Percentiles rank a stretch among this genome's conserved stretches.
Evolutionary conservation across 2,888 invertebrate species (phyloP).

Genomic region (Tillus elongatus): DNA sequence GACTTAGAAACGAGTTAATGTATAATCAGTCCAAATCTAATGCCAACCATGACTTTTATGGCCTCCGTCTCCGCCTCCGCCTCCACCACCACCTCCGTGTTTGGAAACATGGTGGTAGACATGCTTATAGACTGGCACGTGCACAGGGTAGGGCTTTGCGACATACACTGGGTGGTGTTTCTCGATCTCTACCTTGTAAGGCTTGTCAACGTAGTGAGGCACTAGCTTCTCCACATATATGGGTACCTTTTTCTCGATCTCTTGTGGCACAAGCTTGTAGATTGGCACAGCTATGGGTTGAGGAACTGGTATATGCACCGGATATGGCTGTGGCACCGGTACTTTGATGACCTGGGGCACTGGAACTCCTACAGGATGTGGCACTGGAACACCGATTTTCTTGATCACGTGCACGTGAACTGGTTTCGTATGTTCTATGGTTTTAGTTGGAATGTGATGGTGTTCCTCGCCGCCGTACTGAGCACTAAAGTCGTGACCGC

Average conservation of each 20-base stretch:
- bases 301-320: conserved; percentile 61
- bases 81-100: conserved; percentile 25
- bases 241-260: conserved; percentile 63
- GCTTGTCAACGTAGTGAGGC: conserved; percentile 62
- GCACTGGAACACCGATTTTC: conserved; percentile 64
- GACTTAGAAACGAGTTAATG: no score
- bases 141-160: conserved; percentile 65
- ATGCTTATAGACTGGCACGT: conserved; percentile 65
- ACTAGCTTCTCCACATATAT: conserved; percentile 65
- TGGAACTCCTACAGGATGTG: conserved; percentile 62
- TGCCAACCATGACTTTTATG: neutral
- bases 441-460: conserved; percentile 47
- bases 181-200: conserved; percentile 66
- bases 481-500: conserved; percentile 19
- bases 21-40: no score
- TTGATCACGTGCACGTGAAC: conserved; percentile 62
- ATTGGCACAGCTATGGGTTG: conserved; percentile 65
- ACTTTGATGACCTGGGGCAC: conserved; percentile 62
- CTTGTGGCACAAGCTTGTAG: conserved; percentile 63
- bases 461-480: conserved; percentile 41
- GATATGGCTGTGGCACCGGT: conserved; percentile 66
- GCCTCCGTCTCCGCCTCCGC: conserved; percentile 13
- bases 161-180: conserved; percentile 58
- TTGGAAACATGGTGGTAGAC: conserved; percentile 53
- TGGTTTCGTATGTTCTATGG: conserved; percentile 60